A percentile compares a stretch with the other conserved stretches of the same genome.
Conservation (phyloP, 1,140 invertebrate species). For the Apis florea region DNA sequence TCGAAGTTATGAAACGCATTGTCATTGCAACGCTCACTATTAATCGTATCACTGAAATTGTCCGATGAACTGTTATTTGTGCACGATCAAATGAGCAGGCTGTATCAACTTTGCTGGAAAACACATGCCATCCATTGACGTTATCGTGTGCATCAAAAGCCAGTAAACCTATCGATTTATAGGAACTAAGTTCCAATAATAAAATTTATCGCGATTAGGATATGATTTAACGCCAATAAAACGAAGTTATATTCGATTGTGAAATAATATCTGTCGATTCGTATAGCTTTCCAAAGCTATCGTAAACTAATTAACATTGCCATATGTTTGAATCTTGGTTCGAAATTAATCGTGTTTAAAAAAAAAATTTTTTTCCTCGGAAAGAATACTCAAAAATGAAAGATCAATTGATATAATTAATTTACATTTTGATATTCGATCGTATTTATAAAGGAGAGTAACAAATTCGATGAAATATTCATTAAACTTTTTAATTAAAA, state of each 20-base stretch:
- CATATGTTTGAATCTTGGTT: not conserved
- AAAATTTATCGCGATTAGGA: conserved; percentile 2
- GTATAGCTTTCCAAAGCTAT: not conserved
- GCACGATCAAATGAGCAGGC: not conserved
- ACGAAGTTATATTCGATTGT: conserved; percentile 3
- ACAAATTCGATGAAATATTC: not conserved
- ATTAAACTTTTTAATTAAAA: conserved; percentile 1
- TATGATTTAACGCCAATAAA: not conserved
- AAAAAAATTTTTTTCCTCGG: not conserved
- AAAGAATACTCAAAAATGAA: not conserved
- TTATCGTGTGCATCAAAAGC: not conserved
- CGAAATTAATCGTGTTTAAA: not conserved
- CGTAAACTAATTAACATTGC: not conserved
- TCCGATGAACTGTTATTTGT: conserved; percentile 6
- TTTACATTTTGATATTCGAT: not conserved
- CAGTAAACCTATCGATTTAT: not conserved
- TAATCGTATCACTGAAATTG: not conserved
- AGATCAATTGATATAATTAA: not conserved
- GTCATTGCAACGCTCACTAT: not conserved
- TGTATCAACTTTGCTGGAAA: conserved; percentile 13
- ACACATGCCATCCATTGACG: not conserved
- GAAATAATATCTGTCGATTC: not conserved
- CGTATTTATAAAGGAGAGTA: not conserved
- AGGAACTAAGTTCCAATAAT: not conserved
- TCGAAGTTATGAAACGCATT: not conserved